Conservation (phyloP, 2,113 vertebrate species). For the Phoxinus phoxinus region DNA sequence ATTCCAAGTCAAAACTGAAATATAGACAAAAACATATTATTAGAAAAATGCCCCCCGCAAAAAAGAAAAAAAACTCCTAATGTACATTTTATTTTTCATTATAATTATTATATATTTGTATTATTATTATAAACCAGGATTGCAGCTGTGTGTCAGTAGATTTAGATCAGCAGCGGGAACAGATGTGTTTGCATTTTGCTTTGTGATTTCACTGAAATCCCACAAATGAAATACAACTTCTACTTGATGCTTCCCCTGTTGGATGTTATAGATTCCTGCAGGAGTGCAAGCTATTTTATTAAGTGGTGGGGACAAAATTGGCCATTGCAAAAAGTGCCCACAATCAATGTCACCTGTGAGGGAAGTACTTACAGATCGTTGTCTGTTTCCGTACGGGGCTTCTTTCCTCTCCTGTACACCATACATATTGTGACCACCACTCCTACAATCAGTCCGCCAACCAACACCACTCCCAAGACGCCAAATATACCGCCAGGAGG, state of each 20-base stretch:
- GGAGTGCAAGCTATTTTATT: neutral
- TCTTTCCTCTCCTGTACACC: slow-evolving; percentile 83
- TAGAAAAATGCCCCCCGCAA: too few relatives aligned
- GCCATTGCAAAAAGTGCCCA: neutral
- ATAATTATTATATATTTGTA: neutral
- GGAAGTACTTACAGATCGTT: slow-evolving; percentile 83
- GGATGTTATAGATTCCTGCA: neutral
- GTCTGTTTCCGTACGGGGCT: slow-evolving; percentile 74
- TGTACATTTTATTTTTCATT: neutral
- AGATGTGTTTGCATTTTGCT: neutral
- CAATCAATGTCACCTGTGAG: neutral
- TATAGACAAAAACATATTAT: too few relatives aligned
- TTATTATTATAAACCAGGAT: neutral
- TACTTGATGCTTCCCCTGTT: neutral
- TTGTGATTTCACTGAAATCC: neutral
- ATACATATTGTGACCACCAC: slow-evolving; percentile 81
- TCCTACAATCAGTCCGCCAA: slow-evolving; percentile 78
- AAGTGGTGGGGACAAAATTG: slow-evolving; percentile 1
- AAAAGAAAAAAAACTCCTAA: too few relatives aligned
- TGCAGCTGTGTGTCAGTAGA: neutral
- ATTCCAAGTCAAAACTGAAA: too few relatives aligned
- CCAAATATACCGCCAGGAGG: slow-evolving; percentile 80
- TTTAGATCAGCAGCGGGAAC: neutral
- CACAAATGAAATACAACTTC: neutral
- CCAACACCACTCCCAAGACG: slow-evolving; percentile 82